Conservation (phyloP, 2,888 invertebrate species). For the Steinernema scapterisci region DNA sequence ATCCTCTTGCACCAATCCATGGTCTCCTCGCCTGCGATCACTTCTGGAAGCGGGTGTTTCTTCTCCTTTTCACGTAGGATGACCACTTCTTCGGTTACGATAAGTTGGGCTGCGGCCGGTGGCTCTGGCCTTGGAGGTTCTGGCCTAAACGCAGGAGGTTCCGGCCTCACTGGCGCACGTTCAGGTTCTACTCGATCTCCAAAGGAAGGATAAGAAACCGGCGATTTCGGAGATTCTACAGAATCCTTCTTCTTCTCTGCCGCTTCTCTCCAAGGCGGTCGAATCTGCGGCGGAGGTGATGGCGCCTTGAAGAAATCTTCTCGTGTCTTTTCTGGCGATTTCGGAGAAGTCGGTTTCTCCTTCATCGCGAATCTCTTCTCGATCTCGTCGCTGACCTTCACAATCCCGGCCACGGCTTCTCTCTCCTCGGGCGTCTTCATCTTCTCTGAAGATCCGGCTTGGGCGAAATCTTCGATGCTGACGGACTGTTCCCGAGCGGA, state of each 20-base stretch:
- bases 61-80: slow-evolving; percentile 18
- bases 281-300: neutral
- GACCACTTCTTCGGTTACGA: neutral
- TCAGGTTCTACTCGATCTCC: neutral
- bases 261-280: slow-evolving; percentile 28
- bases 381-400: slow-evolving; percentile 33
- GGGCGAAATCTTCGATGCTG: slow-evolving; percentile 11
- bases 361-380: slow-evolving; percentile 33
- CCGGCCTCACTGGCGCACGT: neutral
- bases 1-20: slow-evolving; percentile 58
- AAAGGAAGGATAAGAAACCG: neutral
- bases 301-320: slow-evolving; percentile 7
- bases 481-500: slow-evolving; percentile 26
- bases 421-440: neutral
- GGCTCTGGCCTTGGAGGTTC: neutral
- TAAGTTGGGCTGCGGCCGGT: no score
- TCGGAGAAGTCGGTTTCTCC: slow-evolving; percentile 19
- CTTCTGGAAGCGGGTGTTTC: slow-evolving; percentile 40
- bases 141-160: neutral
- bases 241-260: slow-evolving; percentile 18
- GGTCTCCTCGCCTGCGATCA: slow-evolving; percentile 49
- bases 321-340: neutral
- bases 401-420: slow-evolving; percentile 20
- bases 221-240: neutral
- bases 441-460: slow-evolving; percentile 9